phyloP scores from a whole-genome alignment of 1,140 invertebrate genomes.

The Trialeurodes vaporariorum region DNA sequence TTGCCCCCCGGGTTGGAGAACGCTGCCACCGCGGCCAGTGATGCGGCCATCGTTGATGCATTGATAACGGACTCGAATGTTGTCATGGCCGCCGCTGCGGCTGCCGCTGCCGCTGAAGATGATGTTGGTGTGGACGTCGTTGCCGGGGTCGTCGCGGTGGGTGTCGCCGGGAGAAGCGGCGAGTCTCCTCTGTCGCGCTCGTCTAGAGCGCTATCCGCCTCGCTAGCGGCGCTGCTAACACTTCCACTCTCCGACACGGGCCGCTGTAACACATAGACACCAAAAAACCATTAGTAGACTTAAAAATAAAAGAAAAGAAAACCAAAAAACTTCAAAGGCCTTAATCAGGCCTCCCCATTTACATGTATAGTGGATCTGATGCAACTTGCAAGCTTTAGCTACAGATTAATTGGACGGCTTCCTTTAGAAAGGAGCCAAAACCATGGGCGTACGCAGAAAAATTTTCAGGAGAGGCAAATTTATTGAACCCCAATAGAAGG shows the following conservation, averaged over 20 bases:
- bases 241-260: slow-evolving; percentile 13
- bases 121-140: slow-evolving; percentile 35
- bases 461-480: too few species aligned
- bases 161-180: not conserved
- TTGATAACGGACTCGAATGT: slow-evolving; percentile 37
- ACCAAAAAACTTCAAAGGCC: too few species aligned
- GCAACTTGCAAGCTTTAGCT: too few species aligned
- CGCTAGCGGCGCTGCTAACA: slow-evolving; percentile 12
- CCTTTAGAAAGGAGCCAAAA: too few species aligned
- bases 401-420: too few species aligned
- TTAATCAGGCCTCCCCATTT: too few species aligned
- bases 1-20: slow-evolving; percentile 33
- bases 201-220: slow-evolving; percentile 11
- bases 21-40: slow-evolving; percentile 45
- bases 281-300: not conserved
- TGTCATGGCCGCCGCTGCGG: slow-evolving; percentile 29
- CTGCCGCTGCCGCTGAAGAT: slow-evolving; percentile 20
- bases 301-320: too few species aligned
- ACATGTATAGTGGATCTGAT: too few species aligned
- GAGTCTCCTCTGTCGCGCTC: slow-evolving; percentile 9
- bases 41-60: slow-evolving; percentile 35
- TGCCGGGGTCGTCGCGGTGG: slow-evolving; percentile 37
- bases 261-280: slow-evolving; percentile 8
- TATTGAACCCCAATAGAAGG: too few species aligned
- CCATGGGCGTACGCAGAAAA: too few species aligned